Base-by-base conservation (phyloP, 2,888 invertebrate genomes). In the Dilophus febrilis region DNA sequence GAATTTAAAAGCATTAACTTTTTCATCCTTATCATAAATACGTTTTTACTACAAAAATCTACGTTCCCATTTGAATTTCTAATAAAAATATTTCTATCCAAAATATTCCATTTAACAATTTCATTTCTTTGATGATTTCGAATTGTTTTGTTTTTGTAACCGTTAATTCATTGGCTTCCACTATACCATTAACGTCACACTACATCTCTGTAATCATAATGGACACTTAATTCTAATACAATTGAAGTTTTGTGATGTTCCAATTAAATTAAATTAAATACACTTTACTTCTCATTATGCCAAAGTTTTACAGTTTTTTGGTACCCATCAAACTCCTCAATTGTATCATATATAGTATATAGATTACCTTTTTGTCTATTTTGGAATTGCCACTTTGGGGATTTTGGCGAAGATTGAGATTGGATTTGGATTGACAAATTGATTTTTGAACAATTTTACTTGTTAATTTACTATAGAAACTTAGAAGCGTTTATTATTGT, bases 1-100 rank as follows among this genome's bases (percentile, higher is more conserved):
- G n/a, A n/a, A n/a, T n/a, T n/a, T n/a, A n/a, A n/a, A n/a, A n/a
- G n/a, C n/a, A n/a, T n/a, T n/a, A n/a, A n/a, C n/a, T n/a, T n/a
- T n/a, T n/a, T n/a, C n/a, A n/a, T n/a, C n/a, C n/a, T n/a, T n/a
- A n/a, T n/a, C n/a, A n/a, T n/a, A n/a, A n/a, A n/a, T n/a, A n/a
- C n/a, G n/a, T n/a, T n/a, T n/a, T n/a, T n/a, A n/a, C n/a, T n/a
- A n/a, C n/a, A n/a, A n/a, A n/a, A n/a, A n/a, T n/a, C n/a, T n/a
- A n/a, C n/a, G n/a, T n/a, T n/a, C n/a, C n/a, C 68, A 54, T 85
- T 82, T 2, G 90, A 90, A 12, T 88, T 87, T 74, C 90, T 80
- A 54, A 82, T 85, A 40, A 94, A 64, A 49, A 95, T n/a, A n/a
- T 66, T 19, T 84, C 62, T 46, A 84, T 68, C 57, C 91, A 87